phyloP scores from a whole-genome alignment of 2,797 vertebrate genomes.

The Leptodactylus fallax region DNA sequence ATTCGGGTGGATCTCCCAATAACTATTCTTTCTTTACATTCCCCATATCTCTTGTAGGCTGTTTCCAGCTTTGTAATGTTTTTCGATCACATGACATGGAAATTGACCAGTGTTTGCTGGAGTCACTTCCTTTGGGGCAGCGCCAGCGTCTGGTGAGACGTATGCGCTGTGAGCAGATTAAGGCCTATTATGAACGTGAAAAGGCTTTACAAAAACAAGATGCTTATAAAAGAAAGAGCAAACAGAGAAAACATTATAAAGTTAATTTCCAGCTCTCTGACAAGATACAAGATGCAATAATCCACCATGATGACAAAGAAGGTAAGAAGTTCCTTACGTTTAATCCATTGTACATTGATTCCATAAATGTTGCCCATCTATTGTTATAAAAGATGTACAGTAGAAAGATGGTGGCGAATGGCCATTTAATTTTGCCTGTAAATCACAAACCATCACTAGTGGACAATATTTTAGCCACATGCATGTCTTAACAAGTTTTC shows the following conservation, averaged over 20 bases:
- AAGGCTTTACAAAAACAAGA: slow-evolving; percentile 84
- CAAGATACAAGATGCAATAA: slow-evolving; percentile 86
- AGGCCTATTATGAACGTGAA: slow-evolving; percentile 92
- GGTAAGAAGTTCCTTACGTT: slow-evolving; percentile 74
- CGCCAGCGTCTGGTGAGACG: slow-evolving; percentile 92
- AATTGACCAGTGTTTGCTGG: slow-evolving; percentile 98
- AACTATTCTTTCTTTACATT: not conserved
- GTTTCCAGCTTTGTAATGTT: slow-evolving; percentile 98
- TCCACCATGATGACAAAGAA: slow-evolving; percentile 91
- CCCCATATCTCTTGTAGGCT: slow-evolving; percentile 79
- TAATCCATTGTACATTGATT: not conserved
- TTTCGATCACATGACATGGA: slow-evolving; percentile 97
- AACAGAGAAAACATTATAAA: slow-evolving; percentile 77
- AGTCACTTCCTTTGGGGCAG: slow-evolving; percentile 93
- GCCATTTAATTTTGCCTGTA: too few relatives aligned
- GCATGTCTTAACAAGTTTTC: too few relatives aligned
- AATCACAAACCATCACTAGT: too few relatives aligned
- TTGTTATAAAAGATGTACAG: not conserved
- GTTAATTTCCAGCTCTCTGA: slow-evolving; percentile 81
- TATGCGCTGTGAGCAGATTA: slow-evolving; percentile 94
- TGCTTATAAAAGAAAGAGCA: slow-evolving; percentile 71
- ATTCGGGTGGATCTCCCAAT: not conserved
- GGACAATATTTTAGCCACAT: too few relatives aligned
- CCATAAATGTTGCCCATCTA: too few relatives aligned
- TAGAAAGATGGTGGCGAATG: not conserved